Conservation (phyloP, 30 jellyfish, hydroid and myxozoan species). For the Turritopsis rubra region DNA sequence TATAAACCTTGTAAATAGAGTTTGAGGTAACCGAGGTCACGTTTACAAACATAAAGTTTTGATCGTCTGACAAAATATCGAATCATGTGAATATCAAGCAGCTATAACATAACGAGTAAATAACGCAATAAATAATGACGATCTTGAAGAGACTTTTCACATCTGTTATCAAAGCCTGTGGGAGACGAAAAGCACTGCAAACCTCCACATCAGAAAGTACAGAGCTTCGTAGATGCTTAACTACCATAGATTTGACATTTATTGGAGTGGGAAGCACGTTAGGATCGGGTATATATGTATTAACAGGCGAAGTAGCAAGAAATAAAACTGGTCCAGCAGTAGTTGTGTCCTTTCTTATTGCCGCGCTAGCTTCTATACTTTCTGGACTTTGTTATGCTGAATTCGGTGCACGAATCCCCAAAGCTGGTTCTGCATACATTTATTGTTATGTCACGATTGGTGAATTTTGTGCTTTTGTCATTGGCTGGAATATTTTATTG, state of each 20-base stretch:
- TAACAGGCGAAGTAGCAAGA: constrained; percentile 85
- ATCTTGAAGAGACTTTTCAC: not conserved
- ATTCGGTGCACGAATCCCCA: constrained; percentile 88
- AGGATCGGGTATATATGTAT: constrained; percentile 84
- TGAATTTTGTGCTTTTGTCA: constrained; percentile 81
- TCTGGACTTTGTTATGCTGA: constrained; percentile 93
- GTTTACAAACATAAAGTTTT: too few species aligned
- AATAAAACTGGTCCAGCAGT: constrained; percentile 77
- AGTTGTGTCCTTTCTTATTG: constrained; percentile 66
- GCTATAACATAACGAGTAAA: not conserved
- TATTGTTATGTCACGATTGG: constrained; percentile 89
- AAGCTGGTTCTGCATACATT: constrained; percentile 93
- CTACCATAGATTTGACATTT: constrained; percentile 61
- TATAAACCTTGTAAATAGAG: too few species aligned
- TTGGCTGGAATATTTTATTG: constrained; percentile 92
- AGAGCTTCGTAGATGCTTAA: constrained; percentile 44
- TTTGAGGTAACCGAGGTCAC: too few species aligned
- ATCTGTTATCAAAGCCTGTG: not conserved
- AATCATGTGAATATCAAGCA: not conserved
- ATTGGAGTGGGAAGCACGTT: constrained; percentile 73
- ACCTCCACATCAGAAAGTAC: constrained; percentile 4
- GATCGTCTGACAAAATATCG: not conserved
- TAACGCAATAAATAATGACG: not conserved
- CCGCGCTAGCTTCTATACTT: constrained; percentile 83
- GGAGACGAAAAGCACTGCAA: constrained; percentile 24